Conservation (phyloP, 2,888 invertebrate species). For the Falcaria lacertinaria region DNA sequence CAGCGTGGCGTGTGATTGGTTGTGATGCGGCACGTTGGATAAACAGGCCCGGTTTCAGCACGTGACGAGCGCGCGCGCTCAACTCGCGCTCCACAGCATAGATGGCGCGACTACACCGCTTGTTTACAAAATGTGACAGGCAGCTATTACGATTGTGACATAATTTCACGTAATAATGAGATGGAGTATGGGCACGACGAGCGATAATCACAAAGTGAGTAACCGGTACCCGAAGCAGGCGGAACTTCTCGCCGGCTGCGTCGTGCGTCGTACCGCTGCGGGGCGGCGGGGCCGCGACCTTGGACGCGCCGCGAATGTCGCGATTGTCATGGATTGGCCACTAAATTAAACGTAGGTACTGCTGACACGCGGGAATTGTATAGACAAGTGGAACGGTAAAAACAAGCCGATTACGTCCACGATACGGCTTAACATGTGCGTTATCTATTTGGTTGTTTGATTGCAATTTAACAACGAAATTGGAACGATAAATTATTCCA, state of each 20-base stretch:
- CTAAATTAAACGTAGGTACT: not conserved
- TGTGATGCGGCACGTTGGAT: slow-evolving; percentile 29
- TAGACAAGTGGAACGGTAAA: too few species aligned
- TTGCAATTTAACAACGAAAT: too few species aligned
- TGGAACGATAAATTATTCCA: too few species aligned
- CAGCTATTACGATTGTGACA: slow-evolving; percentile 42
- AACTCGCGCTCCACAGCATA: slow-evolving; percentile 15
- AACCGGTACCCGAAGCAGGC: slow-evolving; percentile 6
- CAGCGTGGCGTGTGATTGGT: slow-evolving; percentile 40
- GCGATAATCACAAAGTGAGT: slow-evolving; percentile 25
- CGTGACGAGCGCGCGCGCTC: slow-evolving; percentile 43
- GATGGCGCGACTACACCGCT: slow-evolving; percentile 44
- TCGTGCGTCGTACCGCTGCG: not conserved
- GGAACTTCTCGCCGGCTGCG: not conserved
- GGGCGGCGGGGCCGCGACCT: not conserved
- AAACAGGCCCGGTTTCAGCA: slow-evolving; percentile 39
- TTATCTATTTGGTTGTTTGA: too few species aligned
- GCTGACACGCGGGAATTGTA: not conserved
- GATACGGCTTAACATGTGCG: too few species aligned
- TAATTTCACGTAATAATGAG: slow-evolving; percentile 51
- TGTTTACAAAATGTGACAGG: slow-evolving; percentile 45
- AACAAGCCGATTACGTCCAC: too few species aligned
- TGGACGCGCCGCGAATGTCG: not conserved
- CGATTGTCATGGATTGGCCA: not conserved
- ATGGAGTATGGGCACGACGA: slow-evolving; percentile 10